Evolutionary conservation across 2,888 invertebrate species (phyloP), one percentile per base, ranked within the genome.

Genomic region (Drosophila antonietae): DNA sequence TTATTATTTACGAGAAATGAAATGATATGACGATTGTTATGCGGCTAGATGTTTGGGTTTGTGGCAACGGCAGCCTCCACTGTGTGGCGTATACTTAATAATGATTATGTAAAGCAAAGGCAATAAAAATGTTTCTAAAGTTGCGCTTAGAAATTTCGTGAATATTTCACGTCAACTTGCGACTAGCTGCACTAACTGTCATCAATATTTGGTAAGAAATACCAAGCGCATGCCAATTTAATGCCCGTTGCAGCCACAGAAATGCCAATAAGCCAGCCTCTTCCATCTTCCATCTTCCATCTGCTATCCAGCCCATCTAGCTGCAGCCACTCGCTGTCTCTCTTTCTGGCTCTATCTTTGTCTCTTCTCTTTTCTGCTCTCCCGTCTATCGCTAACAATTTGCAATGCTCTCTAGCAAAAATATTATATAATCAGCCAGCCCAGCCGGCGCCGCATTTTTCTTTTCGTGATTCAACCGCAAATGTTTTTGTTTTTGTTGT

Each of bases 121-220:
- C 49, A 41, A 3, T 51, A 12, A 6, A 43, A 63, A 49, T 39
- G 56, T 73, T 58, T 67, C 39, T 71, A 47, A 57, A 18, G 20
- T 20, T 39, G n/a, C n/a, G 60, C 63, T 72, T 71, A 67, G 71
- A 78, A 72, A 65, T 44, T 41, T 49, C 28, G 6, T 15, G 46
- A 60, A 43, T 15, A 35, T 14, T 37, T 47, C 60, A 37, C 39
- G 6, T 28, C 28, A 23, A n/a, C n/a, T 6, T 10, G 31, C 5
- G 9, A 47, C 47, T 3, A 35, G 39, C 10, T 66, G 67, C 79
- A 62, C 57, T 68, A 57, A 74, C 79, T 88, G 72, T 77, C 81
- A 83, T 83, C 81, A 85, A 79, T 88, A 88, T 77, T 84, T 83
- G 84, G 83, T 73, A 81, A 88, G 72, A 85, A 85, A 85, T 85